Percentiles rank a stretch among this genome's conserved stretches.
Evolutionary conservation across 2,113 vertebrate species (phyloP).

Genomic region (Pica pica): DNA sequence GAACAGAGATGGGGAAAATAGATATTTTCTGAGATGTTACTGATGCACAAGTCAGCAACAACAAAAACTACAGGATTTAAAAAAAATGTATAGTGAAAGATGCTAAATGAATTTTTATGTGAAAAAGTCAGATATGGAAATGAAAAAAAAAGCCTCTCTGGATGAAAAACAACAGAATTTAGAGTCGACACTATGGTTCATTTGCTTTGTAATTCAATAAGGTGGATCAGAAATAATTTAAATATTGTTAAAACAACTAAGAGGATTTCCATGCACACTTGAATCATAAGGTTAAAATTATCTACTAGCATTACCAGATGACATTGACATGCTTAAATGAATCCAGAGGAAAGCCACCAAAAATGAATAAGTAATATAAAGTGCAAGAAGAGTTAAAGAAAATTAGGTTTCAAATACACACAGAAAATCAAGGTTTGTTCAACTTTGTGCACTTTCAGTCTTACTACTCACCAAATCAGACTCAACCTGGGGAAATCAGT

Average conservation of each 20-base stretch:
- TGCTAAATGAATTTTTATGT: background rate
- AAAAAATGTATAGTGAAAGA: background rate
- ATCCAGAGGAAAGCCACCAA: background rate
- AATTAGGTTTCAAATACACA: background rate
- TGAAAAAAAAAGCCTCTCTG: background rate
- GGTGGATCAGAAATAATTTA: background rate
- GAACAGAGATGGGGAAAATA: background rate
- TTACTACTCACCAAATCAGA: background rate
- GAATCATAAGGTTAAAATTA: background rate
- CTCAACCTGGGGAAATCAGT: background rate
- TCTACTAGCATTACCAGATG: background rate
- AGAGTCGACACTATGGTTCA: fast-evolving
- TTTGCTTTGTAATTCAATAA: background rate
- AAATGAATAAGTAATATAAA: background rate
- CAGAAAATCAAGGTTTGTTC: background rate
- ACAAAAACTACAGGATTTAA: fast-evolving
- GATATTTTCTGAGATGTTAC: background rate
- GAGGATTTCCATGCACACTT: background rate
- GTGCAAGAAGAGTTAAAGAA: background rate
- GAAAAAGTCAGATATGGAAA: background rate
- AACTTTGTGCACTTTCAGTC: background rate
- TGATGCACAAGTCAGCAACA: background rate
- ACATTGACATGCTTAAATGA: background rate
- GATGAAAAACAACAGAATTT: background rate
- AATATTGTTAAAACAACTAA: background rate